Evolutionary conservation across 2,888 invertebrate species (phyloP).

Genomic region (Campoletis raptor): DNA sequence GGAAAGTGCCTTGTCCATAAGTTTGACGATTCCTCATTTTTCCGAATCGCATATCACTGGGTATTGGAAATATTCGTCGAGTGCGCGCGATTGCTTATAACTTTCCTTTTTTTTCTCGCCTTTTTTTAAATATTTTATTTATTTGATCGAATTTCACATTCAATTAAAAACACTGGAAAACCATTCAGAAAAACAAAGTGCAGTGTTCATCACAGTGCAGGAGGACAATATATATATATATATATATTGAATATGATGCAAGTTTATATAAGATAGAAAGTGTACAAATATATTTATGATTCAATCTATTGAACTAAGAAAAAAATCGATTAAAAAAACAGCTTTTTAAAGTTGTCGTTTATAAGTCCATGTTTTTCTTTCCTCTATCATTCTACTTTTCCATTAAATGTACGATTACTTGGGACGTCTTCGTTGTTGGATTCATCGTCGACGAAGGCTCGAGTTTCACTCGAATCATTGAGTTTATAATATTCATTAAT

Average conservation of each 20-base stretch:
- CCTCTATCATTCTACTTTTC: constrained; percentile 2
- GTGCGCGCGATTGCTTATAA: not conserved
- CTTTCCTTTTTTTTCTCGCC: not conserved
- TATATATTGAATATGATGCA: constrained; percentile 17
- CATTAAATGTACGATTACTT: not conserved
- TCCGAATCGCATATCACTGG: not conserved
- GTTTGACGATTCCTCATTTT: constrained; percentile 9
- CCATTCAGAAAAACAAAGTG: not conserved
- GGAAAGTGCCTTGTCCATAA: constrained; percentile 34
- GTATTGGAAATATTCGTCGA: not conserved
- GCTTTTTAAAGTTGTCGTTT: not conserved
- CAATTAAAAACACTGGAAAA: not conserved
- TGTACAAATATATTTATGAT: constrained; percentile 63
- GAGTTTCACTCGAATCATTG: not conserved
- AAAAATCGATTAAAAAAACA: not conserved
- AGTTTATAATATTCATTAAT: too few relatives aligned
- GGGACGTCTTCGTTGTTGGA: not conserved
- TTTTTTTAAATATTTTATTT: constrained; percentile 19
- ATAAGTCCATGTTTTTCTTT: not conserved
- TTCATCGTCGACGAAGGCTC: not conserved
- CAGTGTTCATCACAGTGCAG: not conserved
- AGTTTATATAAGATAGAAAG: constrained; percentile 40
- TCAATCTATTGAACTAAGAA: constrained; percentile 27
- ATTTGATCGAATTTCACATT: not conserved
- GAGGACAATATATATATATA: constrained; percentile 7